Percentiles rank a stretch among this genome's conserved stretches.
These are phyloP conservation scores for Trididemnum clinides DNA, from an alignment of 23 tunicate genomes.

Conservation along the genomic window DNA sequence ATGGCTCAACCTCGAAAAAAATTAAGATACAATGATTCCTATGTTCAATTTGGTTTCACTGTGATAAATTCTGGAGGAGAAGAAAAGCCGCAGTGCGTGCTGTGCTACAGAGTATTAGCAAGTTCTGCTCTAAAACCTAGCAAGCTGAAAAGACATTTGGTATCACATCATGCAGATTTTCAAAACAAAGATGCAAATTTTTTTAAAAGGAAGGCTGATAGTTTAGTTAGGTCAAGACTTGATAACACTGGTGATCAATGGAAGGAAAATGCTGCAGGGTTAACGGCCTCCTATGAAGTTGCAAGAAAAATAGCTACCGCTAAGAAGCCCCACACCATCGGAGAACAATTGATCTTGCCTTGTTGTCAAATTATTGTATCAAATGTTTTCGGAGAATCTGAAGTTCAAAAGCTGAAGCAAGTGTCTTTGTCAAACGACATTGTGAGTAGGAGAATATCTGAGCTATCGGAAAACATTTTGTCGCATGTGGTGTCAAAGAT, in stretches of 20 bases:
- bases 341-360: constrained; percentile 68
- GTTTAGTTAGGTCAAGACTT: constrained; percentile 42
- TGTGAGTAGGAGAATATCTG: constrained; percentile 67
- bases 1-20: too few species aligned
- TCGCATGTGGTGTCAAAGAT: constrained; percentile 67
- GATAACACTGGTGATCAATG: constrained; percentile 30
- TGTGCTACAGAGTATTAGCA: constrained; percentile 53
- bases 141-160: constrained; percentile 60
- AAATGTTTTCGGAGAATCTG: constrained; percentile 50
- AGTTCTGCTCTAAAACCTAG: constrained; percentile 60
- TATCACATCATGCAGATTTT: constrained; percentile 43
- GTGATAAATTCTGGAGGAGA: constrained; percentile 44
- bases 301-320: constrained; percentile 64
- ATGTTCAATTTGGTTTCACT: constrained; percentile 42
- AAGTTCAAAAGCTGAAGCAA: constrained; percentile 59
- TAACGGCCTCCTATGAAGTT: constrained; percentile 64
- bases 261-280: constrained; percentile 53
- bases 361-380: constrained; percentile 49
- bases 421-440: constrained; percentile 64
- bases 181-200: constrained; percentile 69
- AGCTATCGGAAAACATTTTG: constrained; percentile 67
- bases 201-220: constrained; percentile 44
- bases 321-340: constrained; percentile 69
- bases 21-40: constrained; percentile 37
- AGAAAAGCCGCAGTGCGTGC: constrained; percentile 64